Conservation (phyloP, 2,888 invertebrate genomes). For the Alloscopus bannaensis region DNA sequence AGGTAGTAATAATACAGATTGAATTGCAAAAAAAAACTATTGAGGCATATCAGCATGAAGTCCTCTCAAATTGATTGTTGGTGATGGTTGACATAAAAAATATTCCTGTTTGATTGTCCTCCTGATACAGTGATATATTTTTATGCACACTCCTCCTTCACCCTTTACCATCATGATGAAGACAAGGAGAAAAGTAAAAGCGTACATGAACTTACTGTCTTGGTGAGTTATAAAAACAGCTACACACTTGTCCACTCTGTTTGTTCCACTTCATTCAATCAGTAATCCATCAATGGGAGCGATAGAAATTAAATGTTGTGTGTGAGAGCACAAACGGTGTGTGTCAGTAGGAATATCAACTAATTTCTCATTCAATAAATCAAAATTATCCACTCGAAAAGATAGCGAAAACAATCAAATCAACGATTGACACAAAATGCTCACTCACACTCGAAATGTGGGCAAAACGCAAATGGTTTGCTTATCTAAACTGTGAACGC, state of each 20-base stretch:
- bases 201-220: background rate
- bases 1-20: background rate
- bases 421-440: background rate
- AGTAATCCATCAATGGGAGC: slow-evolving; percentile 45
- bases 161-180: no score
- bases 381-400: no score
- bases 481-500: slow-evolving; percentile 5
- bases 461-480: no score
- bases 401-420: background rate
- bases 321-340: no score
- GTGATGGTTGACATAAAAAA: slow-evolving; percentile 45
- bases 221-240: background rate
- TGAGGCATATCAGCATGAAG: slow-evolving; percentile 42
- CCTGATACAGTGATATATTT: background rate
- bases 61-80: slow-evolving; percentile 37
- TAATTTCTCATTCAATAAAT: no score
- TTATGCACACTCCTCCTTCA: slow-evolving; percentile 34
- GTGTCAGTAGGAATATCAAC: no score
- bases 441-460: background rate
- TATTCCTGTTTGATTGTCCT: slow-evolving; percentile 47
- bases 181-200: no score
- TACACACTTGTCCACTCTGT: slow-evolving; percentile 24
- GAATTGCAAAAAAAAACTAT: background rate
- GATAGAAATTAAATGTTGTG: no score
- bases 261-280: slow-evolving; percentile 49